Evolutionary conservation across 2,888 invertebrate species (phyloP), one percentile per base, ranked within the genome.

Genomic region (Hydroisotoma schaefferi): DNA sequence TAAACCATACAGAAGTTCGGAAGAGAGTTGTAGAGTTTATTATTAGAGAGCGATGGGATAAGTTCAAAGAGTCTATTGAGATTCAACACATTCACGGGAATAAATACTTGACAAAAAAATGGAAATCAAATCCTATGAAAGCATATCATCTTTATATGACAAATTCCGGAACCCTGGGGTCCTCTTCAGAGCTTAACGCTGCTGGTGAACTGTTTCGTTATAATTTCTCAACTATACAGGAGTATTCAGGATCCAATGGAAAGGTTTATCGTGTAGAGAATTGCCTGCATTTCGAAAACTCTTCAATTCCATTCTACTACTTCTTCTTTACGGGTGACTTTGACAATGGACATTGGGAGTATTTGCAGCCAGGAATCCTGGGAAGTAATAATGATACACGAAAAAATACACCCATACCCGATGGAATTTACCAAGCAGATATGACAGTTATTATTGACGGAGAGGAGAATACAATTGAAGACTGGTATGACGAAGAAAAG

Each of bases 301-400:
- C 49, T 3, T 27, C 28, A 1, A 26, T 55, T 8, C 58, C 65
- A 5, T 63, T 63, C 38, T 61, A 65, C 51, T 64, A 65, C 56
- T 67, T 69, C 33, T 59, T 64, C 27, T 69, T 69, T 18, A 69
- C 69, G 2, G 69, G 69, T 6, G 66, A 67, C 29, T 69, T 58
- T 44, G 69, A 69, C 29, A 67, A 66, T 47, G 69, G 69, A 8
- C 69, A 69, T 46, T 69, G 69, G 69, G 69, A 69, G 25, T 59
- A 33, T 44, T 29, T 67, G 3, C 46, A 47, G 18, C 43, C 43
- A 6, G 6, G 6, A 18, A 6, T 10, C 6, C 8, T 52, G 52
- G 6, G 46, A 18, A 5, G 29, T n/a, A 2, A 26, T 57, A 26
- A 27, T 12, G 47, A 47, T 8, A n/a, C n/a, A n/a, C n/a, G n/a